Percentiles rank a stretch among this genome's conserved stretches.
These are phyloP conservation scores for Sebastes wilsoni DNA, from an alignment of 2,797 vertebrate genomes.

Conservation along the genomic window DNA sequence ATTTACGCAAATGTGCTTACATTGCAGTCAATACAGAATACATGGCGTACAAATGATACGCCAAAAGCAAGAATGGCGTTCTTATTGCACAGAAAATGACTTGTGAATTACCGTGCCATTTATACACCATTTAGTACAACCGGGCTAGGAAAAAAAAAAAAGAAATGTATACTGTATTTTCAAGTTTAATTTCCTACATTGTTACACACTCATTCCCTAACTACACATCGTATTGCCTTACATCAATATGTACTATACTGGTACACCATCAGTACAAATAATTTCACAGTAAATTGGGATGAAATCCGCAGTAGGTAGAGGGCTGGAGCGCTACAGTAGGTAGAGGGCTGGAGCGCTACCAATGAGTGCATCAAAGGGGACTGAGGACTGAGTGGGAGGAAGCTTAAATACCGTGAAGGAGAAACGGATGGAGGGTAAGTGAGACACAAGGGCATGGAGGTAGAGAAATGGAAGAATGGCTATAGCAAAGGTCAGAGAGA, in stretches of 20 bases:
- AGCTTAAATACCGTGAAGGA: slow-evolving; percentile 38
- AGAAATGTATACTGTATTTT: not conserved
- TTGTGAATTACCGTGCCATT: no score
- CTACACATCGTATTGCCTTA: not conserved
- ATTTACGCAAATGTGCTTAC: no score
- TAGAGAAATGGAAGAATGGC: not conserved
- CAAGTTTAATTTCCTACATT: not conserved
- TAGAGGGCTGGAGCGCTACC: no score
- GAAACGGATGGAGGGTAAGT: not conserved
- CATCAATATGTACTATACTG: not conserved
- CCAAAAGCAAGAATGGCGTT: no score
- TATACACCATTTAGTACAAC: no score
- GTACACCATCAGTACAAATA: not conserved
- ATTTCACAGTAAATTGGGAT: not conserved
- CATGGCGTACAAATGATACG: no score
- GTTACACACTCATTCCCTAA: accelerated
- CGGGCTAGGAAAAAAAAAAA: no score
- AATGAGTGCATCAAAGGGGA: slow-evolving; percentile 44
- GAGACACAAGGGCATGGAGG: slow-evolving; percentile 10
- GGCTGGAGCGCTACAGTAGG: no score
- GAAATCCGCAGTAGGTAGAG: not conserved
- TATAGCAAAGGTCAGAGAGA: not conserved
- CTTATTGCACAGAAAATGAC: no score
- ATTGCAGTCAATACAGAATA: no score
- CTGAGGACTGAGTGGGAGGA: slow-evolving; percentile 22